Evolutionary conservation across 1,140 invertebrate genomes (phyloP).

Genomic region (Drosophila bipectinata): DNA sequence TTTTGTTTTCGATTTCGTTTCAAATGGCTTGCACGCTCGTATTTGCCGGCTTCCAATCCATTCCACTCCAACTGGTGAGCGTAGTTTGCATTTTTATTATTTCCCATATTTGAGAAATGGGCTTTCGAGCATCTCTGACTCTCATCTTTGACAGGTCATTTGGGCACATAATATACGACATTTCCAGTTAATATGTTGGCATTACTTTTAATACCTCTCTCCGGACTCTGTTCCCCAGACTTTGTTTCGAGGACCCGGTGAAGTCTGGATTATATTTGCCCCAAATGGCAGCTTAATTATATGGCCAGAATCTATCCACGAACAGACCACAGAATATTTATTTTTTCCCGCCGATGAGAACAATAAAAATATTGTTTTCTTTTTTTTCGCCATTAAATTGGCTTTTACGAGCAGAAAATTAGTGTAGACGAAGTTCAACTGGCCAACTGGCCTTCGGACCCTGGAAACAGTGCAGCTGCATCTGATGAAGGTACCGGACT

Average conservation of each 20-base stretch:
- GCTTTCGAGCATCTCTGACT: conserved; percentile 18
- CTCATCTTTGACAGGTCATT: conserved; percentile 68
- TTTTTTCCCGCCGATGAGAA: conserved; percentile 45
- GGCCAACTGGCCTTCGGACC: conserved; percentile 25
- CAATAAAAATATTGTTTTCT: conserved; percentile 65
- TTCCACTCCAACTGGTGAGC: conserved; percentile 21
- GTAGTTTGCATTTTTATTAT: conserved; percentile 59
- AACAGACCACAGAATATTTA: conserved; percentile 29
- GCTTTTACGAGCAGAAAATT: conserved; percentile 74
- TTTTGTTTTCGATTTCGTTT: conserved; percentile 78
- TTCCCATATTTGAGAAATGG: conserved; percentile 58
- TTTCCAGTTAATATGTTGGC: conserved; percentile 79
- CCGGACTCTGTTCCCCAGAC: not conserved
- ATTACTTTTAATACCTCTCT: conserved; percentile 66
- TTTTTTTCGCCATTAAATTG: conserved; percentile 64
- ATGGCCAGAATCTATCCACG: conserved; percentile 47
- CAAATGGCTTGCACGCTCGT: conserved; percentile 64
- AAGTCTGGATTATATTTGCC: conserved; percentile 60
- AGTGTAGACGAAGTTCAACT: conserved; percentile 53
- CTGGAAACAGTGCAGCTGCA: conserved; percentile 34
- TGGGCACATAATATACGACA: conserved; percentile 68
- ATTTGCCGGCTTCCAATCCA: not conserved
- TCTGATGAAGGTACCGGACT: conserved; percentile 5
- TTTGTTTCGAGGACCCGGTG: conserved; percentile 6
- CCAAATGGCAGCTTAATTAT: conserved; percentile 67